A percentile compares a stretch with the other conserved stretches of the same genome.
phyloP scores from a whole-genome alignment of 2,113 vertebrate genomes.

The Megatriorchis doriae region DNA sequence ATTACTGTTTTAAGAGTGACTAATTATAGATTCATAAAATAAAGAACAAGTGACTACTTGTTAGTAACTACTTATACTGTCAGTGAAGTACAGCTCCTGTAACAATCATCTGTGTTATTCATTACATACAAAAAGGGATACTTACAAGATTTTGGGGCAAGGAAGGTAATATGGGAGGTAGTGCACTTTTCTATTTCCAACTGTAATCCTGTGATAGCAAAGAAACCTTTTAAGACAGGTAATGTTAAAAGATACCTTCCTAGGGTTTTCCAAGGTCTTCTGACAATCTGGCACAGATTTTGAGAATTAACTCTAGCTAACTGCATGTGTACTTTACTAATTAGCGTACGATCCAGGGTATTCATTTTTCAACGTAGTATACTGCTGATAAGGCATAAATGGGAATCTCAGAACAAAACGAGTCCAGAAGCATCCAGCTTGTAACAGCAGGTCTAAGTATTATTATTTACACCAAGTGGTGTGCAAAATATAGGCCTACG shows the following conservation, averaged over 20 bases:
- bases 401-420: neutral
- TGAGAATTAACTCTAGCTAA: neutral
- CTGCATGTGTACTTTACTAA: neutral
- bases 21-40: neutral
- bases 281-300: neutral
- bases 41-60: neutral
- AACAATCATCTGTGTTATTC: neutral
- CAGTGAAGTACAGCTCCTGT: neutral
- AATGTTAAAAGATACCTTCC: neutral
- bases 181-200: neutral
- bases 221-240: neutral
- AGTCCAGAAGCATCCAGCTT: neutral
- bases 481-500: neutral
- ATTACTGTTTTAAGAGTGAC: neutral
- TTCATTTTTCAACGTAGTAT: neutral
- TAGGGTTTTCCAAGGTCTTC: neutral
- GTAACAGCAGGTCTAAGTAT: neutral
- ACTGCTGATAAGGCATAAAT: neutral
- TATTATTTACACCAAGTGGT: neutral
- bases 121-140: neutral
- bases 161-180: constrained; percentile 66
- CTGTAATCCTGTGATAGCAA: constrained; percentile 2
- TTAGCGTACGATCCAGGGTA: neutral
- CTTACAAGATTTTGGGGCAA: constrained; percentile 67
- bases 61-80: neutral